Conservation (phyloP, 2,888 invertebrate species). For the Epistrophe eligans region DNA sequence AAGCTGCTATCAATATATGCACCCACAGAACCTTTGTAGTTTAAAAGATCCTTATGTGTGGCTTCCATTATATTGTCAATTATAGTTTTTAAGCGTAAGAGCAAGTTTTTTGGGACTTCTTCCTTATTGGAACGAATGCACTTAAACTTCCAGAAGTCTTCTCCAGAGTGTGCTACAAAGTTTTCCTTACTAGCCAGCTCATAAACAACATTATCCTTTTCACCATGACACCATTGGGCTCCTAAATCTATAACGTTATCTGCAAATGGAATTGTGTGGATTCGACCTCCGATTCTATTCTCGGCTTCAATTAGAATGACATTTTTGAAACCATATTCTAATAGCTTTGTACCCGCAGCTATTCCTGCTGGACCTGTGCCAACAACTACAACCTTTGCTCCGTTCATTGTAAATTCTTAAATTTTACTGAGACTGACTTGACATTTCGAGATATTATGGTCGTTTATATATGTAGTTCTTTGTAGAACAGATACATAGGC, state of each 20-base stretch:
- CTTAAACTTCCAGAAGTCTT: conserved; percentile 77
- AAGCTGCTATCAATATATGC: conserved; percentile 81
- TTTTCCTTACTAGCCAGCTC: conserved; percentile 80
- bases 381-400: conserved; percentile 81
- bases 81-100: conserved; percentile 82
- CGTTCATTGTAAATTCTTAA: conserved; percentile 67
- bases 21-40: conserved; percentile 81
- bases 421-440: neutral
- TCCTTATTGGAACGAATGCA: conserved; percentile 83
- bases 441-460: neutral
- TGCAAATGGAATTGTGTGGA: conserved; percentile 85
- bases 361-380: conserved; percentile 84
- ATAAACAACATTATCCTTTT: conserved; percentile 83
- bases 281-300: conserved; percentile 87
- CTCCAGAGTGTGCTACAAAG: conserved; percentile 80
- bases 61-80: conserved; percentile 83
- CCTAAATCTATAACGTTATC: conserved; percentile 84
- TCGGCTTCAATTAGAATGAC: conserved; percentile 87
- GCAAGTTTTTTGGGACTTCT: conserved; percentile 81
- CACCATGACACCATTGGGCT: conserved; percentile 84
- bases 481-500: neutral
- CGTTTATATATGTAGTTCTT: neutral
- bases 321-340: conserved; percentile 83
- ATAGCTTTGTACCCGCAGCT: conserved; percentile 83
- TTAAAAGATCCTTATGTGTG: conserved; percentile 81